phyloP scores from a whole-genome alignment of 2,113 vertebrate genomes.

The Eidolon helvum region DNA sequence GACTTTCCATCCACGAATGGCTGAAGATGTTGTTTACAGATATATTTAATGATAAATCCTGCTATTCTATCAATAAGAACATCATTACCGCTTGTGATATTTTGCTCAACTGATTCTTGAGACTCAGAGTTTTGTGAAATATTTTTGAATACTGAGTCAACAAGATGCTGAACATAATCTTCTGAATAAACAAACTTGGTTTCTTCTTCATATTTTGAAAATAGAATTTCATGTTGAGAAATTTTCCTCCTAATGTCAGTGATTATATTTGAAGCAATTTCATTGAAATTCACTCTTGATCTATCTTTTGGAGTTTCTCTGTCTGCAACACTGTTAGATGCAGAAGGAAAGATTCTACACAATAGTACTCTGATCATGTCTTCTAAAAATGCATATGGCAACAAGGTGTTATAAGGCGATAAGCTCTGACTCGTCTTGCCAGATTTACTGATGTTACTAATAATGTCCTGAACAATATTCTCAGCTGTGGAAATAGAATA shows the following conservation, averaged over 20 bases:
- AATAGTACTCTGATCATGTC: conserved; percentile 67
- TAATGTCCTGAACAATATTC: conserved; percentile 32
- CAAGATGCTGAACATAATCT: conserved; percentile 57
- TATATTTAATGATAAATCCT: conserved; percentile 69
- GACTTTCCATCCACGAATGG: conserved; percentile 51
- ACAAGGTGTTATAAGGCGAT: conserved; percentile 58
- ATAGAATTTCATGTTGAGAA: conserved; percentile 72
- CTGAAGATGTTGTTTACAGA: conserved; percentile 71
- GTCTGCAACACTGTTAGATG: background rate
- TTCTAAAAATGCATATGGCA: conserved; percentile 75
- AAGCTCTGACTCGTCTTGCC: background rate
- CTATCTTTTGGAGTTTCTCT: background rate
- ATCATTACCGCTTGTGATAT: conserved; percentile 30
- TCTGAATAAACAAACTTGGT: conserved; percentile 63
- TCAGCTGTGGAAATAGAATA: conserved; percentile 25
- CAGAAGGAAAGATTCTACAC: conserved; percentile 62
- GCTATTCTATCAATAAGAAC: conserved; percentile 65
- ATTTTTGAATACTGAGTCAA: conserved; percentile 65
- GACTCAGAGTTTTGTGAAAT: conserved; percentile 43
- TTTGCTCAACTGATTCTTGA: conserved; percentile 46
- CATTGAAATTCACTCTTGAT: conserved; percentile 58
- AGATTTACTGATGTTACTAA: conserved; percentile 44
- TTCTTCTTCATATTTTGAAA: conserved; percentile 66
- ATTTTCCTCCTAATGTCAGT: conserved; percentile 74
- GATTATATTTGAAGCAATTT: conserved; percentile 70